These are phyloP conservation scores for Lycaon pictus DNA, from an alignment of 2,113 vertebrate genomes.

Conservation along the genomic window DNA sequence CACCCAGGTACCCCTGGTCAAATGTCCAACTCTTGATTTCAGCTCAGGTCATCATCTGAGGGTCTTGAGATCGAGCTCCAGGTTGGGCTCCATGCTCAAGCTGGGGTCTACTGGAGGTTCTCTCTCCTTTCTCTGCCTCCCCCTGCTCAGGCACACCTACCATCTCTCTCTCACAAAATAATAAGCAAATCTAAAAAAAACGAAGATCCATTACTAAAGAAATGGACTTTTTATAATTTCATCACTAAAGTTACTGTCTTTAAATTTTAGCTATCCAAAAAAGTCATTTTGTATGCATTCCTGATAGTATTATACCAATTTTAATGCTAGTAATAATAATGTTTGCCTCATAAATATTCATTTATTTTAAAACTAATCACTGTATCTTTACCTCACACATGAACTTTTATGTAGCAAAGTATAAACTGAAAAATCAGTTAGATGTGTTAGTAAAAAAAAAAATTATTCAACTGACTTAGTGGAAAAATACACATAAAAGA, in stretches of 20 bases:
- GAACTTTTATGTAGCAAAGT: not conserved
- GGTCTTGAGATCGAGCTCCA: not conserved
- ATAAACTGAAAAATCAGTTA: constrained; percentile 36
- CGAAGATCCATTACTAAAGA: not conserved
- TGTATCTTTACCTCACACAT: not conserved
- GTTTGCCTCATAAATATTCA: constrained; percentile 12
- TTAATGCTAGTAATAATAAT: constrained; percentile 23
- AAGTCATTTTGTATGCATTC: not conserved
- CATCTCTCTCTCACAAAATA: not conserved
- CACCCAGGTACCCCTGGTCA: not conserved
- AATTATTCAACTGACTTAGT: not conserved
- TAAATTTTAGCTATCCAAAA: constrained; percentile 21
- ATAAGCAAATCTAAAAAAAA: not conserved
- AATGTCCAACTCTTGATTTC: not conserved
- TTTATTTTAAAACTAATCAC: not conserved
- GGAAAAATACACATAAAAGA: constrained; percentile 1
- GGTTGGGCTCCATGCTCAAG: not conserved
- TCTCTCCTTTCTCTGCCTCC: not conserved
- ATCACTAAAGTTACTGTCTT: constrained; percentile 25
- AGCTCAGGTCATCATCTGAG: not conserved
- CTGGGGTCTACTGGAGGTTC: not conserved
- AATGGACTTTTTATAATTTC: not conserved
- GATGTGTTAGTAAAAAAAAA: not conserved
- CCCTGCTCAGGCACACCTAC: not conserved
- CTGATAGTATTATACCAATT: not conserved